Conservation (phyloP, 2,797 vertebrate genomes). For the Poecile montanus region DNA sequence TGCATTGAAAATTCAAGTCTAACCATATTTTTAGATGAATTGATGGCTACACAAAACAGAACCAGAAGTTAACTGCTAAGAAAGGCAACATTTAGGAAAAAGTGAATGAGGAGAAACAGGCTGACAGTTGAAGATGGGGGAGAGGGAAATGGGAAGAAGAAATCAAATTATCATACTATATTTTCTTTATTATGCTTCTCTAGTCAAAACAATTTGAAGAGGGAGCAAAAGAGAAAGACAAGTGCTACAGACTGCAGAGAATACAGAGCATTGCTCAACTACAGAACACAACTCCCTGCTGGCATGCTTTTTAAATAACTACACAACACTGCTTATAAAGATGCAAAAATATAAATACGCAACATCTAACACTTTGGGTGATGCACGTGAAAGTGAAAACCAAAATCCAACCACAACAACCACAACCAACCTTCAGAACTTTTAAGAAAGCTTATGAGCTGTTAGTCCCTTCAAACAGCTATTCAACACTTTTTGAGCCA, state of each 20-base stretch:
- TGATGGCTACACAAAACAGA: background rate
- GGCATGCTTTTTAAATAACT: background rate
- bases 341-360: background rate
- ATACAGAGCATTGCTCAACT: background rate
- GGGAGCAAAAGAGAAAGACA: background rate
- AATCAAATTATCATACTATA: background rate
- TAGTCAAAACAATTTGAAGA: background rate
- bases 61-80: conserved; percentile 2
- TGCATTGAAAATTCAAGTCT: background rate
- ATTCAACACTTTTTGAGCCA: background rate
- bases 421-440: background rate
- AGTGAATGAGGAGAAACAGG: background rate
- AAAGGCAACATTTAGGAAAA: background rate
- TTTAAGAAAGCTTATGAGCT: background rate
- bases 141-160: background rate
- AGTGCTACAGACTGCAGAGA: background rate
- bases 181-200: background rate
- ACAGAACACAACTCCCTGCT: background rate
- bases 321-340: background rate
- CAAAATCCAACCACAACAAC: background rate
- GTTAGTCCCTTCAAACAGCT: background rate
- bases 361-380: background rate
- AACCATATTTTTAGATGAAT: background rate
- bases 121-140: background rate
- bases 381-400: background rate